Evolutionary conservation across 2,113 vertebrate species (phyloP).

Genomic region (Aplodontia rufa): DNA sequence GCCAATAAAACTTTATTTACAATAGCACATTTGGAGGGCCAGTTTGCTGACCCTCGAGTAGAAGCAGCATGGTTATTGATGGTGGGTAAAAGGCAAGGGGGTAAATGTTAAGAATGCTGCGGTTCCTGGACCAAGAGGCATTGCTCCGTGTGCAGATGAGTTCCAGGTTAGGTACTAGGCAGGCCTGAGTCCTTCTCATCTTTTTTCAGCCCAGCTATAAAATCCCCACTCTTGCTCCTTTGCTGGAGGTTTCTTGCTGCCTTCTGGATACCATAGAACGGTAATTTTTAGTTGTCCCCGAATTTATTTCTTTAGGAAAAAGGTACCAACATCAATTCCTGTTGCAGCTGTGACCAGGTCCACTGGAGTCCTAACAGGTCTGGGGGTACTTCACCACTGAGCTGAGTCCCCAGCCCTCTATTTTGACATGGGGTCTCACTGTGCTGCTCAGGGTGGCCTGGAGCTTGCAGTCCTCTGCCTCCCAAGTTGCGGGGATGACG

Average conservation of each 20-base stretch:
- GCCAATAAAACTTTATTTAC: neutral
- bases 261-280: neutral
- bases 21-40: neutral
- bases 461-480: too few species aligned
- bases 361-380: neutral
- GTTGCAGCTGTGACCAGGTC: fast-evolving
- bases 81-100: too few species aligned
- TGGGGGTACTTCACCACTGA: neutral
- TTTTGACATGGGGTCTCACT: too few species aligned
- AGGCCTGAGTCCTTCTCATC: neutral
- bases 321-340: neutral
- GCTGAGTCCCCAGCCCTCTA: too few species aligned
- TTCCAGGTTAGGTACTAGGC: neutral
- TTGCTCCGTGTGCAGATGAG: neutral
- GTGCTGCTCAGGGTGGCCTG: too few species aligned
- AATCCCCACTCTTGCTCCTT: neutral
- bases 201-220: neutral
- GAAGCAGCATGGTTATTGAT: neutral
- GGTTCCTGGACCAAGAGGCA: neutral
- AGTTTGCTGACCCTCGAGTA: neutral
- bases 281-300: neutral
- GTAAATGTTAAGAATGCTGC: neutral
- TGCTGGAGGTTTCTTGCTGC: neutral
- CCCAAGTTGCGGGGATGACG: too few species aligned
- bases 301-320: neutral